Percentiles rank a stretch among this genome's conserved stretches.
These are phyloP conservation scores for Andrena flavipes DNA, from an alignment of 2,888 invertebrate genomes.

Conservation along the genomic window DNA sequence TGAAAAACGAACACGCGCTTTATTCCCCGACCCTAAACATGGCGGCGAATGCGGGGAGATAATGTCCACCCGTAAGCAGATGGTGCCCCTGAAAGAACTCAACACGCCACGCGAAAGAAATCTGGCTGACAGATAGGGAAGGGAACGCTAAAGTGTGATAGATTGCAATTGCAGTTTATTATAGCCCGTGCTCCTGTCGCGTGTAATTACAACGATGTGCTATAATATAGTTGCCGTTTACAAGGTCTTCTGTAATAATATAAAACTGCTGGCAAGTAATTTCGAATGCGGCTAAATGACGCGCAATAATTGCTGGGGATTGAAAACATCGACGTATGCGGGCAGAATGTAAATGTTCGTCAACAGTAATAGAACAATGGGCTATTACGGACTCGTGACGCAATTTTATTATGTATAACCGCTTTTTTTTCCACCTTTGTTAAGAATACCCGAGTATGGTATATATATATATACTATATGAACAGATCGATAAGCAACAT, in stretches of 20 bases:
- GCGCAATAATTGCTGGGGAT: not conserved
- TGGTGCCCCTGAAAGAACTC: not conserved
- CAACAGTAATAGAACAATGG: conserved; percentile 43
- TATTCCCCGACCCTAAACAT: not conserved
- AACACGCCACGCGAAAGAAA: not conserved
- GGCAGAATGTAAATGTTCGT: not conserved
- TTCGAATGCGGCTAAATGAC: not conserved
- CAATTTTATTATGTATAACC: conserved; percentile 10
- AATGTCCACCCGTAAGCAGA: not conserved
- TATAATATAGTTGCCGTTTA: no score
- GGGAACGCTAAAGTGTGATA: not conserved
- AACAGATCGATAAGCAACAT: conserved; percentile 45
- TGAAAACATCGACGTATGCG: not conserved
- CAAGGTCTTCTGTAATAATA: no score
- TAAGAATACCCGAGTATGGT: conserved; percentile 2
- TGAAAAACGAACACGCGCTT: not conserved
- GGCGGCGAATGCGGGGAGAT: not conserved
- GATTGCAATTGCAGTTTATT: no score
- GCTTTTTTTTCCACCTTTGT: conserved; percentile 29
- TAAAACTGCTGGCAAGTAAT: no score
- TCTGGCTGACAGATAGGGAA: not conserved
- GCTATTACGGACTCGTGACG: not conserved
- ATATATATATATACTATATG: conserved; percentile 19
- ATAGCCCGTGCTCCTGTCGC: no score
- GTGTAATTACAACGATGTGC: no score